phyloP scores from a whole-genome alignment of 1,140 invertebrate genomes.

The Linepithema humile region DNA sequence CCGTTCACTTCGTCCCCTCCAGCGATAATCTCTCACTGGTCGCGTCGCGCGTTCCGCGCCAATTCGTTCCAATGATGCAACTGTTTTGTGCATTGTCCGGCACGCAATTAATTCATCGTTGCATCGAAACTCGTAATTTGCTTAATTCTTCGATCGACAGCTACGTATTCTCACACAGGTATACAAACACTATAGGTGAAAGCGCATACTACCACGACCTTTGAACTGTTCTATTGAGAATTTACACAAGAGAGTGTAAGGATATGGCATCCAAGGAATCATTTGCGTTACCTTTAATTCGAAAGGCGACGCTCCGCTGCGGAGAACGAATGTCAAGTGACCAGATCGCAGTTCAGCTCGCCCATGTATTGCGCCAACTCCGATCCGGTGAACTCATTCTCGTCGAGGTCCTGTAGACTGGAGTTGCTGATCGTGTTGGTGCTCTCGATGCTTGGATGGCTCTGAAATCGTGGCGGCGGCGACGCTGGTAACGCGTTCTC shows the following conservation, averaged over 20 bases:
- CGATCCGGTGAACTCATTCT: slow-evolving; percentile 87
- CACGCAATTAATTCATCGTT: background rate
- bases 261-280: background rate
- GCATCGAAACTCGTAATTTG: background rate
- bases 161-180: no score
- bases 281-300: background rate
- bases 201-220: background rate
- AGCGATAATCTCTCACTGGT: background rate
- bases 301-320: background rate
- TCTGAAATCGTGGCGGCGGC: slow-evolving; percentile 64
- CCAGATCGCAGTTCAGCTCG: slow-evolving; percentile 85
- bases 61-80: background rate
- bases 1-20: background rate
- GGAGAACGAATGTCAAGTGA: slow-evolving; percentile 70
- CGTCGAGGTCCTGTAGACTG: slow-evolving; percentile 88
- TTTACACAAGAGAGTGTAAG: no score
- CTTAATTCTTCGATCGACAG: background rate
- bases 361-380: slow-evolving; percentile 88
- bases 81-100: background rate
- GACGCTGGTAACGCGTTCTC: background rate
- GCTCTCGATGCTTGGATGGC: slow-evolving; percentile 78
- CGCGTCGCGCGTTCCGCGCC: no score
- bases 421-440: slow-evolving; percentile 88
- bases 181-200: no score
- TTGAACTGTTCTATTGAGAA: no score